Percentiles rank a stretch among this genome's conserved stretches.
phyloP scores from a whole-genome alignment of 1,140 invertebrate genomes.

The Piezodorus guildinii region DNA sequence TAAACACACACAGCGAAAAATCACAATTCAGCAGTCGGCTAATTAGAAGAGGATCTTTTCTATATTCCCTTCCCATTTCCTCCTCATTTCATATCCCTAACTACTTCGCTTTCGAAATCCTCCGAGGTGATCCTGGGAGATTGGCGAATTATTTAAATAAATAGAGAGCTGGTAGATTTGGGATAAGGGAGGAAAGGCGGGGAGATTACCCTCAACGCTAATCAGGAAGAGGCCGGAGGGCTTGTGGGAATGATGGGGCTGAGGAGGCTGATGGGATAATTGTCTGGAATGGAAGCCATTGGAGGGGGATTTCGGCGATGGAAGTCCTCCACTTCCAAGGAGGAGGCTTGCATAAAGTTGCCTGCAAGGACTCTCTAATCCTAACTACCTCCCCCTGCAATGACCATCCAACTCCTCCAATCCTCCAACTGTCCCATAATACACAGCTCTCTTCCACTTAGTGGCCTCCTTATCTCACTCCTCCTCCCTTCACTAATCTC shows the following conservation, averaged over 20 bases:
- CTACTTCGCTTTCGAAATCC: too few relatives aligned
- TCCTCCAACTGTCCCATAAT: neutral
- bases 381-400: too few relatives aligned
- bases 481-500: neutral
- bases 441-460: neutral
- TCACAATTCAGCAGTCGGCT: too few relatives aligned
- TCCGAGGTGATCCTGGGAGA: too few relatives aligned
- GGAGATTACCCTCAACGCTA: neutral
- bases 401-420: neutral
- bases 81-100: too few relatives aligned
- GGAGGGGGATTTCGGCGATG: too few relatives aligned
- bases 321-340: neutral
- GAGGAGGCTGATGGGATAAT: conserved; percentile 8
- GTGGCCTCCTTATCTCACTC: neutral
- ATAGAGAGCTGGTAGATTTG: too few relatives aligned
- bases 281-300: conserved; percentile 11
- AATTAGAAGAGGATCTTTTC: too few relatives aligned
- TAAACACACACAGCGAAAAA: too few relatives aligned
- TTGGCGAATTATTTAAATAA: too few relatives aligned
- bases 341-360: neutral
- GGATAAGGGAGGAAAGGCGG: neutral
- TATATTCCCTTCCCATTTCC: too few relatives aligned
- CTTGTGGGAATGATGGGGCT: neutral
- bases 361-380: too few relatives aligned
- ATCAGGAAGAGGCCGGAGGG: neutral